Percentiles rank a stretch among this genome's conserved stretches.
phyloP scores from a whole-genome alignment of 2,888 invertebrate species.

The Rutpela maculata region DNA sequence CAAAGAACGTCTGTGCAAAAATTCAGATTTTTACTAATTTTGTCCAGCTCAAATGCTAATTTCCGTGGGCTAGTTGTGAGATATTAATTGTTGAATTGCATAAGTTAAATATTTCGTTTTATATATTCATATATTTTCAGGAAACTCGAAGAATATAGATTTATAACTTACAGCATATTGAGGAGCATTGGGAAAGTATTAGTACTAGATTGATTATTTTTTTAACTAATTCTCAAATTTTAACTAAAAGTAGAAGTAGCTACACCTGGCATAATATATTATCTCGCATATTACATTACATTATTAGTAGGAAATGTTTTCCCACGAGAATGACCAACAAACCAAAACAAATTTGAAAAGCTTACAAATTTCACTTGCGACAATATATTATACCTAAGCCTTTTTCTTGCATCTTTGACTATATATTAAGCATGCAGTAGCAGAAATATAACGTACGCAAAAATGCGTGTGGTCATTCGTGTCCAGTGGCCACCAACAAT shows the following conservation, averaged over 20 bases:
- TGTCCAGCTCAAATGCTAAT: too few species aligned
- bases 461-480: conserved; percentile 49
- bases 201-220: too few species aligned
- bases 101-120: too few species aligned
- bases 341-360: conserved; percentile 28
- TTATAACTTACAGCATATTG: neutral
- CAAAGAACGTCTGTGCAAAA: too few species aligned
- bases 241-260: too few species aligned
- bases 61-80: too few species aligned
- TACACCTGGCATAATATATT: too few species aligned
- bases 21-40: too few species aligned
- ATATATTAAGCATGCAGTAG: neutral
- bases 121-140: too few species aligned
- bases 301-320: neutral
- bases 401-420: conserved; percentile 20
- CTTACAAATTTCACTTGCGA: conserved; percentile 25
- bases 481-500: conserved; percentile 43
- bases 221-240: too few species aligned
- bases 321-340: conserved; percentile 16
- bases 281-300: neutral
- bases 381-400: conserved; percentile 8
- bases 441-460: conserved; percentile 32
- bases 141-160: neutral
- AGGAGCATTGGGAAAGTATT: neutral
- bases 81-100: too few species aligned